A percentile compares a stretch with the other conserved stretches of the same genome.
These are phyloP conservation scores for Bimastos eiseni DNA, from an alignment of 2,888 invertebrate genomes.

Conservation along the genomic window DNA sequence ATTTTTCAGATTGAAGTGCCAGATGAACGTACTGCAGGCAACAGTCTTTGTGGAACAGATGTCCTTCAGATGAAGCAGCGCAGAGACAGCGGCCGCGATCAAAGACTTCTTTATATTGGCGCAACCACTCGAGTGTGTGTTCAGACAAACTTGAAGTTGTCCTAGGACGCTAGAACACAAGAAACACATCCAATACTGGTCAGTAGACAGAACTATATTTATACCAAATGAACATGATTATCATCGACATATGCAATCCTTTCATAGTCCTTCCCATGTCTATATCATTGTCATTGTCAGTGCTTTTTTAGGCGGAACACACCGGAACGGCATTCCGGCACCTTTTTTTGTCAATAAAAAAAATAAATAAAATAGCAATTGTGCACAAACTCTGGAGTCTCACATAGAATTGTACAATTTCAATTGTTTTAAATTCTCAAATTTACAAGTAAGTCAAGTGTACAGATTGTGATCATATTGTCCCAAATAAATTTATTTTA, in stretches of 20 bases:
- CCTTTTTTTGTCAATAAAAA: no score
- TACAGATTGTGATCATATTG: no score
- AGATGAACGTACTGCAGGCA: background rate
- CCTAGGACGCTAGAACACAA: background rate
- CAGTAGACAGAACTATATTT: no score
- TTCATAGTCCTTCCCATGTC: background rate
- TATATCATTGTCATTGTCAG: background rate
- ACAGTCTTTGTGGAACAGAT: background rate
- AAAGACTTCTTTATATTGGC: background rate
- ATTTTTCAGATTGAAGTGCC: background rate
- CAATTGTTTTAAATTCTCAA: no score
- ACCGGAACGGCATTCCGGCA: no score
- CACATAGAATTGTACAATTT: no score
- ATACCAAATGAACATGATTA: background rate
- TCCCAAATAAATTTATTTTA: no score
- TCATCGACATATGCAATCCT: background rate
- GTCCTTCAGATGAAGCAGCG: background rate
- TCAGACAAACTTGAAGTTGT: background rate
- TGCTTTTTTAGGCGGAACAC: no score
- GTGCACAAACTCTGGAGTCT: no score
- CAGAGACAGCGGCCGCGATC: background rate
- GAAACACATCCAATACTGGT: background rate
- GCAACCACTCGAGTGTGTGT: background rate
- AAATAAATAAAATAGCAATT: no score
- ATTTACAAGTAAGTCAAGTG: no score